A percentile compares a stretch with the other conserved stretches of the same genome.
These are phyloP conservation scores for Bombyx mori DNA, from an alignment of 1,140 invertebrate species.

Conservation along the genomic window DNA sequence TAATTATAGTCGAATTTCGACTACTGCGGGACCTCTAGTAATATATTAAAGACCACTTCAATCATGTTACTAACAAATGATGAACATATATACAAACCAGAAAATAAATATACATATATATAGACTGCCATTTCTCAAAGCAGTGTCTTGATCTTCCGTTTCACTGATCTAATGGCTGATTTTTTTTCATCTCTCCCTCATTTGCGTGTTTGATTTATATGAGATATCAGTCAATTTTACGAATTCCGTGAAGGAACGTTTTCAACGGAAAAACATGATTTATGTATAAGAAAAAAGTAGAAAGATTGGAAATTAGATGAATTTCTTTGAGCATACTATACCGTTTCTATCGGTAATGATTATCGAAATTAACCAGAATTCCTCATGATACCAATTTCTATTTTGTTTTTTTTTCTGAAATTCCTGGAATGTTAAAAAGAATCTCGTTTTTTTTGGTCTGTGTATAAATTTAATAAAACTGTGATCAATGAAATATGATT, in stretches of 20 bases:
- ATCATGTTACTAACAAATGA: not conserved
- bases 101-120: constrained; percentile 13
- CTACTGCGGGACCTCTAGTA: no score
- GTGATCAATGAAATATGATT: no score
- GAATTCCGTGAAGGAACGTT: constrained; percentile 10
- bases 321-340: no score
- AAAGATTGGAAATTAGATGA: not conserved
- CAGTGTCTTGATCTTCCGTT: constrained; percentile 23
- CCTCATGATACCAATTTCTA: no score
- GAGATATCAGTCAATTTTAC: constrained; percentile 22
- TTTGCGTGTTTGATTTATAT: constrained; percentile 24
- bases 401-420: no score
- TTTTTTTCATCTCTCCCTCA: constrained; percentile 20
- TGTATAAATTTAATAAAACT: no score
- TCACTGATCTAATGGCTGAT: constrained; percentile 22
- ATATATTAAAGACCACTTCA: not conserved
- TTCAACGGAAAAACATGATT: not conserved
- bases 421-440: no score
- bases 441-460: no score
- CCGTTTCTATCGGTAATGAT: no score
- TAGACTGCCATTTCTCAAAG: constrained; percentile 20
- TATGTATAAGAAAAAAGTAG: not conserved
- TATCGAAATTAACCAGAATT: no score
- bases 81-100: constrained; percentile 12
- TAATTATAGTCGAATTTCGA: no score